Percentiles rank a stretch among this genome's conserved stretches.
These are phyloP conservation scores for Tipula confusa DNA, from an alignment of 2,888 invertebrate genomes.

Conservation along the genomic window DNA sequence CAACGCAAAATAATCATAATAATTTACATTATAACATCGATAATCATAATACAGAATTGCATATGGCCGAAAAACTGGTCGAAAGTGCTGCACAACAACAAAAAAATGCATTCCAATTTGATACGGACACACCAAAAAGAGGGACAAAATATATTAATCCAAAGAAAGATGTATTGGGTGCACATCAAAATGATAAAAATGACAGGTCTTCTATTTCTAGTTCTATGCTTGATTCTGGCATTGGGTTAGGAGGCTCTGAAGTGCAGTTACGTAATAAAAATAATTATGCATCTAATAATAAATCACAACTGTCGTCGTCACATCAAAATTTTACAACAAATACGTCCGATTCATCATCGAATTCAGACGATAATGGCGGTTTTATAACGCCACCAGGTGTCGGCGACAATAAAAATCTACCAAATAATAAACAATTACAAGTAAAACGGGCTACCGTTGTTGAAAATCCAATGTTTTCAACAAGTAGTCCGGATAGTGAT, in stretches of 20 bases:
- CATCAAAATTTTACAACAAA: conserved; percentile 36
- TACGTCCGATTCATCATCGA: conserved; percentile 14
- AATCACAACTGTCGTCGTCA: not conserved
- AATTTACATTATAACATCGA: not conserved
- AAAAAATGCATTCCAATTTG: conserved; percentile 49
- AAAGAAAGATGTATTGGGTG: not conserved
- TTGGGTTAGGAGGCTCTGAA: conserved; percentile 28
- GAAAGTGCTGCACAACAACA: conserved; percentile 47
- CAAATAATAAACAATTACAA: conserved; percentile 43
- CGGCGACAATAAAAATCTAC: conserved; percentile 37
- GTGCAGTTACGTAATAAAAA: conserved; percentile 26
- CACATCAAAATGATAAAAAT: not conserved
- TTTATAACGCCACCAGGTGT: conserved; percentile 40
- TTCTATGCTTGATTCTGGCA: conserved; percentile 34
- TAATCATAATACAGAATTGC: conserved; percentile 40
- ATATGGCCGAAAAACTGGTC: conserved; percentile 49
- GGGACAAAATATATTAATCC: conserved; percentile 32
- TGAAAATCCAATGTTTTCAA: conserved; percentile 83
- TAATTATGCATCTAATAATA: not conserved
- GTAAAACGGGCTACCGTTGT: conserved; percentile 81
- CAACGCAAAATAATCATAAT: conserved; percentile 30
- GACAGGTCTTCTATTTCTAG: conserved; percentile 13
- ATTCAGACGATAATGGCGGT: conserved; percentile 41
- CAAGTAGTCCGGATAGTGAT: conserved; percentile 51
- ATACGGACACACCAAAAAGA: conserved; percentile 49